These are phyloP conservation scores for Listronotus bonariensis DNA, from an alignment of 1,140 invertebrate genomes.

Conservation along the genomic window DNA sequence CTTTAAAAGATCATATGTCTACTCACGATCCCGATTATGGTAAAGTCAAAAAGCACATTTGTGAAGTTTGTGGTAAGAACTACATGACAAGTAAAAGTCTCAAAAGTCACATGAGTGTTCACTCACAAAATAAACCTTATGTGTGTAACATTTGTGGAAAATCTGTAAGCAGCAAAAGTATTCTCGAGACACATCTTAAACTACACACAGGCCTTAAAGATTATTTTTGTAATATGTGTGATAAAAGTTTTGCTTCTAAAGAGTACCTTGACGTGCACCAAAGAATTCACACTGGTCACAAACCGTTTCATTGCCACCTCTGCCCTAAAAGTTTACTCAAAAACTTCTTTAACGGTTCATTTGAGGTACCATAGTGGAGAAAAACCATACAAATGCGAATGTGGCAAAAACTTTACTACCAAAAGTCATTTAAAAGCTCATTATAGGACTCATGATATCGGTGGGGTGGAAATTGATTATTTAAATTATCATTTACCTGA, in stretches of 20 bases:
- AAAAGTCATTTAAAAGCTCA: conserved; percentile 51
- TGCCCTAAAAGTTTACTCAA: conserved; percentile 74
- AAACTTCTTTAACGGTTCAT: conserved; percentile 57
- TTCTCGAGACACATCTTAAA: conserved; percentile 48
- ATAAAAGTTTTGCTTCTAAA: conserved; percentile 68
- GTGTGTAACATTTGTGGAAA: conserved; percentile 61
- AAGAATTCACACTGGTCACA: conserved; percentile 72
- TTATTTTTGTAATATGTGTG: conserved; percentile 51
- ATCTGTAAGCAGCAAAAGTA: conserved; percentile 50
- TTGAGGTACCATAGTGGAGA: conserved; percentile 76
- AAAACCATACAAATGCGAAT: conserved; percentile 69
- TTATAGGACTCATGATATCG: conserved; percentile 48
- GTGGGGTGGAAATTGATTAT: conserved; percentile 45
- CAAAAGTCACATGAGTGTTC: conserved; percentile 65
- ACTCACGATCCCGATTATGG: conserved; percentile 39
- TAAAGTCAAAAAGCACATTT: conserved; percentile 27
- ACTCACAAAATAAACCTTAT: conserved; percentile 65
- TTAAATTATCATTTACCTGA: conserved; percentile 26
- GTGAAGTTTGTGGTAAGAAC: conserved; percentile 42
- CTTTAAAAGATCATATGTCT: conserved; percentile 45
- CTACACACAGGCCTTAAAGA: conserved; percentile 54
- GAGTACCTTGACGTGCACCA: conserved; percentile 77
- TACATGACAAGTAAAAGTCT: conserved; percentile 35
- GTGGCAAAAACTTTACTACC: conserved; percentile 56
- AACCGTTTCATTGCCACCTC: conserved; percentile 75